These are phyloP conservation scores for Rhinichthys osculus DNA, from an alignment of 2,797 vertebrate species.

Conservation along the genomic window DNA sequence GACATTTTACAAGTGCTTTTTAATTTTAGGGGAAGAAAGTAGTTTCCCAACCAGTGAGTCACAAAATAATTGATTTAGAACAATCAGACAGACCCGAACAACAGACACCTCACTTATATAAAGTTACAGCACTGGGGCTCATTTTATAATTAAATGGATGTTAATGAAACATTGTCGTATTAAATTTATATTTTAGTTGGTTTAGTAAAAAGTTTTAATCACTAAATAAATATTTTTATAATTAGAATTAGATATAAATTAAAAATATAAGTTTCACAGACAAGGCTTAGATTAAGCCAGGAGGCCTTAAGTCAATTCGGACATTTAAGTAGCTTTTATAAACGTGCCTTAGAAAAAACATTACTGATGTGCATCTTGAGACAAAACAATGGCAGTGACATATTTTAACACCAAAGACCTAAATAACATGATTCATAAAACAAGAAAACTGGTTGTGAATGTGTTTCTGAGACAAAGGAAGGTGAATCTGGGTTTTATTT, in stretches of 20 bases:
- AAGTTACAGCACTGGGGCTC: not conserved
- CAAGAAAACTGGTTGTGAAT: not conserved
- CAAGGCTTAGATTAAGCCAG: not conserved
- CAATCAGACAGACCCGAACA: conserved; percentile 30
- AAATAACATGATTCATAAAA: not conserved
- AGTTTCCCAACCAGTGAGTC: conserved; percentile 36
- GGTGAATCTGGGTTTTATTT: not conserved
- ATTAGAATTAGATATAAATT: not conserved
- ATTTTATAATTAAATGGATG: not conserved
- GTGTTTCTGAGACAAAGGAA: not conserved
- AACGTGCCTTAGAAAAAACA: not conserved
- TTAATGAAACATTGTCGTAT: not conserved
- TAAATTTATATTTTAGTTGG: not conserved
- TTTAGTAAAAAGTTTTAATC: not conserved
- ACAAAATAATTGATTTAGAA: conserved; percentile 38
- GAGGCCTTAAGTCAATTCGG: not conserved
- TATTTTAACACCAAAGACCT: not conserved
- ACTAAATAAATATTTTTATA: not conserved
- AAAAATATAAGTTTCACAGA: not conserved
- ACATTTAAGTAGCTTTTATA: not conserved
- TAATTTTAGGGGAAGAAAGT: conserved; percentile 11
- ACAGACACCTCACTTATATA: conserved; percentile 25
- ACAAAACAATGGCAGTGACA: not conserved
- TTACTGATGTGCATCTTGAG: not conserved
- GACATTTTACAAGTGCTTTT: conserved; percentile 52